Evolutionary conservation across 2,888 invertebrate genomes (phyloP).

Genomic region (Thelaira solivaga): DNA sequence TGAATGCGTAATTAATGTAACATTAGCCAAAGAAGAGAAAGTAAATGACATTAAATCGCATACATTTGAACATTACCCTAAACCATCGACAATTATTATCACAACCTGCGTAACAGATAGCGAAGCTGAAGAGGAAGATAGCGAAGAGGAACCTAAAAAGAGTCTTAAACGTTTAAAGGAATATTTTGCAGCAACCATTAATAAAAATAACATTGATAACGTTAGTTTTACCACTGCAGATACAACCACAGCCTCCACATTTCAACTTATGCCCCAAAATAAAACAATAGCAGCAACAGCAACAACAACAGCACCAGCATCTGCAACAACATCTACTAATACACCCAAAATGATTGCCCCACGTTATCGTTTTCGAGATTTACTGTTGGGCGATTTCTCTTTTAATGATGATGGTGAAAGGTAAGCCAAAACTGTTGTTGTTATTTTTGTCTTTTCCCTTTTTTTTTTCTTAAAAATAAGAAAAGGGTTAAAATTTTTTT

Average conservation of each 20-base stretch:
- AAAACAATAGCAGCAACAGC: constrained; percentile 24
- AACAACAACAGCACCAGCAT: neutral
- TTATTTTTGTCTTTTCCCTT: neutral
- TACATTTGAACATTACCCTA: constrained; percentile 26
- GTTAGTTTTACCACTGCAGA: constrained; percentile 16
- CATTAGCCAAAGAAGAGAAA: constrained; percentile 69
- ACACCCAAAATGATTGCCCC: constrained; percentile 78
- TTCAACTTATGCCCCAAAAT: constrained; percentile 5
- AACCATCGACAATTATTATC: constrained; percentile 52
- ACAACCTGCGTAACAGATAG: constrained; percentile 50
- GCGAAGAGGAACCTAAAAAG: neutral
- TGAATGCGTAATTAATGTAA: constrained; percentile 74
- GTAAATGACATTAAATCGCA: constrained; percentile 53
- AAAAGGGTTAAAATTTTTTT: neutral
- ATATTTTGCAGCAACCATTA: constrained; percentile 40
- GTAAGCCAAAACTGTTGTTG: constrained; percentile 77
- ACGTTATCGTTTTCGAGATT: constrained; percentile 85
- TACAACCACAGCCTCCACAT: constrained; percentile 27
- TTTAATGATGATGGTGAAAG: constrained; percentile 88
- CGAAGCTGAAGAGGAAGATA: constrained; percentile 30
- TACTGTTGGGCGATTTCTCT: constrained; percentile 86
- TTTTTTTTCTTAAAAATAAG: neutral
- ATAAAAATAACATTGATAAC: constrained; percentile 31
- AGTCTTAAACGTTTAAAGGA: constrained; percentile 24
- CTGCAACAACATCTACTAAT: constrained; percentile 48